Base-by-base conservation (phyloP, 1,140 invertebrate genomes). In the Nixonia krombeini region DNA sequence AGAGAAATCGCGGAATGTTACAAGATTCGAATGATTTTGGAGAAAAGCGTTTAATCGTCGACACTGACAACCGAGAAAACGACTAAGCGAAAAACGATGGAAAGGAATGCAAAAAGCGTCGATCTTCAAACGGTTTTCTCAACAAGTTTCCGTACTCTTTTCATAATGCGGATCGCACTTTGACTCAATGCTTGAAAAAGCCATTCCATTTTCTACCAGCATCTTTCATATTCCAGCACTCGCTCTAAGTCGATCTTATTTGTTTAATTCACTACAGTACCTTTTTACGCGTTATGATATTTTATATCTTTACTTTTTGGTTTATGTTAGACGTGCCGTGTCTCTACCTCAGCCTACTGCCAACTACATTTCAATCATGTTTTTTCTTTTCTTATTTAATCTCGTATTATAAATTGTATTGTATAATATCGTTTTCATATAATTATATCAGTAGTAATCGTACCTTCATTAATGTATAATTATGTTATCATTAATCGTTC, bases 281-380 rank as follows among this genome's bases (percentile, higher is more conserved):
- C 73, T 72, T 76, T 80, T 62, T 78, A 76, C 73, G 64, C 67
- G 70, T 79, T 80, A 78, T 77, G 71, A 80, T 81, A 76, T 78
- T 80, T 31, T 31, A 31, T 31, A 31, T 2, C 28, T 31, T 55
- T 71, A 42, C 58, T 63, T 73, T 53, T 75, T 73, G 49, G 73
- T 80, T 78, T 81, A 73, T 76, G 73, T 80, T 81, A 76, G 72
- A 81, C 74, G 74, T 79, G 75, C 70, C 75, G 71, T 77, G 74
- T 81, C 66, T 80, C 79, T 82, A 82, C 72, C 76, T 78, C 73
- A 81, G 77, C 75, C 79, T 83, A 82, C 78, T 78, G 75, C 74
- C 75, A 73, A 78, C 79, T 82, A 82, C 75, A 57, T 73, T 70
- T 70, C 61, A 70, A 68, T 63, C 57, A 25, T 73, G 44, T 52